Base-by-base conservation (phyloP, 2,888 invertebrate species). In the Sarcophaga subvicina region DNA sequence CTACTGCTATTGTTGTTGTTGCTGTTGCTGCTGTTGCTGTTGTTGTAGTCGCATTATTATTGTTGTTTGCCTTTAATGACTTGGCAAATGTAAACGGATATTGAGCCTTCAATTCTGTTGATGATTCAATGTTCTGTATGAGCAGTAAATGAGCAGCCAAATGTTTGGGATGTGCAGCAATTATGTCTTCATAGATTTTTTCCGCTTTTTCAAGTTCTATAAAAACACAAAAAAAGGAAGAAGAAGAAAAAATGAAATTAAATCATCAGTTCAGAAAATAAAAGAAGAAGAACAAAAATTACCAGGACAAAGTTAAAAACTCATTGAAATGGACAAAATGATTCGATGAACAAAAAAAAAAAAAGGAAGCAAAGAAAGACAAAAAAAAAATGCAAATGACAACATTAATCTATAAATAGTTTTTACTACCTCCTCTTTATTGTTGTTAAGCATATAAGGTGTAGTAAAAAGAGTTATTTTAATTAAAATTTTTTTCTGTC, bases 131-230 rank as follows among this genome's bases (percentile, higher is more conserved):
- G 37, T 96, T 96, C 91, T 97, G 96, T 72, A 99, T 94, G 93
- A 97, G 96, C 8, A 97, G 96, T 70, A 96, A 95, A 92, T 98
- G 96, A 4, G 97, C 95, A 14, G 97, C 96, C 76, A 97, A 92
- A 94, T 97, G 96, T 77, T 96, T 96, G 4, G 97, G 96, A 93
- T 96, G 96, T 89, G 95, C 95, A 71, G 95, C 94, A 88, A 95
- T 92, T 86, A 98, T 91, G 90, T 97, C 97, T 86, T 96, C 96
- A 92, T 97, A 98, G 80, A 98, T 93, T 77, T 95, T 95, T 87
- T 95, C 95, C 62, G 96, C 94, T 88, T 95, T 95, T 77, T 96
- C 96, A 0, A 95, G 94, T 89, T 96, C 95, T 95, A 72, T 5
- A 88, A 84, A 63, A 25, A 37, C 37, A 37, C 37, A 37, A n/a